Percentiles rank a stretch among this genome's conserved stretches.
phyloP scores from a whole-genome alignment of 2,797 vertebrate genomes.

The Monodelphis domestica region DNA sequence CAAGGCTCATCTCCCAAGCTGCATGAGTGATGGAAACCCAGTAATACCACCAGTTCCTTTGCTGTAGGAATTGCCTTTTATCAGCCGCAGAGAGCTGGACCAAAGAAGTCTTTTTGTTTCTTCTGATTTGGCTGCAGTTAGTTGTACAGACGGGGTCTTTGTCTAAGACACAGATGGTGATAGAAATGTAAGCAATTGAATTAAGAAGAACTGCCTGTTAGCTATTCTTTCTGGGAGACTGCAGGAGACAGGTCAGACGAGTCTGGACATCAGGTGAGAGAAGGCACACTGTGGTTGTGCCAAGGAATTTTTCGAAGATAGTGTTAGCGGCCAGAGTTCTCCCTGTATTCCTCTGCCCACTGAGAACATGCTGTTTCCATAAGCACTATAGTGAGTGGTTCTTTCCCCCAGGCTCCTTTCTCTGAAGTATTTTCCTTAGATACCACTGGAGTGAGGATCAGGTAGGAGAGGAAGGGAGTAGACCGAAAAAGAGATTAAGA shows the following conservation, averaged over 20 bases:
- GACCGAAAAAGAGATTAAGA: constrained; percentile 24
- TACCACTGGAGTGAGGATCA: constrained; percentile 34
- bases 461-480: background rate
- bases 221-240: constrained; percentile 28
- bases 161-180: background rate
- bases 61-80: background rate
- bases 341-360: constrained; percentile 27
- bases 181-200: constrained; percentile 52
- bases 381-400: constrained; percentile 37
- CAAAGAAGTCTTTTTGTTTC: constrained; percentile 21
- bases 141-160: background rate
- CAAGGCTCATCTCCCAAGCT: constrained; percentile 2
- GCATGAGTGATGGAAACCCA: background rate
- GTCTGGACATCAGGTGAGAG: constrained; percentile 37
- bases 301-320: constrained; percentile 55
- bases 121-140: background rate
- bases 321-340: constrained; percentile 39
- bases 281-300: constrained; percentile 31
- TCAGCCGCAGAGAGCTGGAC: constrained; percentile 4
- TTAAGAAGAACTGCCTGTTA: constrained; percentile 55
- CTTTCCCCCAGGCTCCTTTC: constrained; percentile 14
- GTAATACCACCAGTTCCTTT: background rate
- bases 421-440: constrained; percentile 58
- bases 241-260: constrained; percentile 35
- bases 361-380: constrained; percentile 32